Evolutionary conservation across 1,140 invertebrate genomes (phyloP).

Genomic region (Drosophila athabasca): DNA sequence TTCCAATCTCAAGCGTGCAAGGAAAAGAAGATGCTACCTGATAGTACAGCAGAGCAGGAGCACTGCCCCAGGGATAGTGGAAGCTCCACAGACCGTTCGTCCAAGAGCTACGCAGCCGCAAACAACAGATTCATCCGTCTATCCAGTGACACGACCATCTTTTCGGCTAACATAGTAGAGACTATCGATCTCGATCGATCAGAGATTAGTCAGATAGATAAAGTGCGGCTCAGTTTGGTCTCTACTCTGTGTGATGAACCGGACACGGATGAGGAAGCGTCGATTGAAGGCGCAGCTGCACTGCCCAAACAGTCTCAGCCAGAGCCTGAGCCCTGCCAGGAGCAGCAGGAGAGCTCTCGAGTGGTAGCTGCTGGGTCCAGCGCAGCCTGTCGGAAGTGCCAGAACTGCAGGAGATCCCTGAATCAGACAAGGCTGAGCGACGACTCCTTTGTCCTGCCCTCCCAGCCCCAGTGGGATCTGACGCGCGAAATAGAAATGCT

Average conservation of each 20-base stretch:
- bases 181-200: constrained; percentile 7
- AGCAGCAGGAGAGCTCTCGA: not conserved
- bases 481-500: constrained; percentile 17
- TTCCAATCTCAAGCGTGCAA: constrained; percentile 31
- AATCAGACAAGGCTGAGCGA: constrained; percentile 6
- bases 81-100: constrained; percentile 37
- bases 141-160: constrained; percentile 50
- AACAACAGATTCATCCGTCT: constrained; percentile 49
- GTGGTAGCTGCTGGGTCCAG: constrained; percentile 21
- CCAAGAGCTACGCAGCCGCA: constrained; percentile 39
- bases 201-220: constrained; percentile 42
- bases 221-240: constrained; percentile 59
- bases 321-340: constrained; percentile 35
- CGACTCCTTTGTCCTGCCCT: constrained; percentile 44
- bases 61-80: constrained; percentile 15
- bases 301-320: not conserved
- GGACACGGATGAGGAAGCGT: not conserved
- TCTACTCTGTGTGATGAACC: constrained; percentile 60
- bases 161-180: constrained; percentile 15
- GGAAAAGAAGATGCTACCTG: not conserved
- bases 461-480: constrained; percentile 10
- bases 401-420: constrained; percentile 47
- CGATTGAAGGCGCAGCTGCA: not conserved
- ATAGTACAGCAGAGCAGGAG: not conserved
- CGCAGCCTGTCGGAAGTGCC: constrained; percentile 45